Percentiles rank a stretch among this genome's conserved stretches.
Conservation (phyloP, 2,888 invertebrate species). For the Cephus nigrinus region DNA sequence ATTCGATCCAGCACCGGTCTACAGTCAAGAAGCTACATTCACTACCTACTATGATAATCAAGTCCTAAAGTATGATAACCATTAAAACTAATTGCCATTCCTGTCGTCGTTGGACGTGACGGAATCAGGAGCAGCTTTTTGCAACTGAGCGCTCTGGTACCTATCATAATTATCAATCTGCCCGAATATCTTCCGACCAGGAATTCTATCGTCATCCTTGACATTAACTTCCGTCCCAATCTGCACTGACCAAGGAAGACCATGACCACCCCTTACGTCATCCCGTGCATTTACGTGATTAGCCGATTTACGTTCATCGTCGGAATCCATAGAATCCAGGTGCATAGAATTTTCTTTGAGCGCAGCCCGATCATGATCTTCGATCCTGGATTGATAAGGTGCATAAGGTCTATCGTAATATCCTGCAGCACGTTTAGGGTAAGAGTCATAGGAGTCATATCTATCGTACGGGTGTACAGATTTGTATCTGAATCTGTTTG, state of each 20-base stretch:
- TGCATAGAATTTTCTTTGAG: conserved; percentile 29
- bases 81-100: background rate
- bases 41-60: too few relatives aligned
- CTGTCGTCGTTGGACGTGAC: conserved; percentile 34
- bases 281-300: conserved; percentile 34
- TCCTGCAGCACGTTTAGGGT: conserved; percentile 45
- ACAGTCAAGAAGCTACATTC: too few relatives aligned
- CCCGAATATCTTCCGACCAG: conserved; percentile 57
- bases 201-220: conserved; percentile 56
- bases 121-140: conserved; percentile 37
- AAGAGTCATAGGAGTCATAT: conserved; percentile 45
- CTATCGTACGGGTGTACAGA: conserved; percentile 39
- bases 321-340: conserved; percentile 30
- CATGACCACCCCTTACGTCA: conserved; percentile 20
- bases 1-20: too few relatives aligned
- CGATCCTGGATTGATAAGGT: conserved; percentile 31
- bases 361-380: conserved; percentile 29
- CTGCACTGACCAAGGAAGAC: conserved; percentile 56
- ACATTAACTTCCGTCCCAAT: conserved; percentile 57
- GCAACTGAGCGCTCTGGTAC: conserved; percentile 47
- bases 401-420: conserved; percentile 41
- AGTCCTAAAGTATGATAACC: too few relatives aligned
- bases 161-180: conserved; percentile 51
- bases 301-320: conserved; percentile 34
- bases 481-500: conserved; percentile 48